phyloP scores from a whole-genome alignment of 2,113 vertebrate species.

The Plecotus auritus region DNA sequence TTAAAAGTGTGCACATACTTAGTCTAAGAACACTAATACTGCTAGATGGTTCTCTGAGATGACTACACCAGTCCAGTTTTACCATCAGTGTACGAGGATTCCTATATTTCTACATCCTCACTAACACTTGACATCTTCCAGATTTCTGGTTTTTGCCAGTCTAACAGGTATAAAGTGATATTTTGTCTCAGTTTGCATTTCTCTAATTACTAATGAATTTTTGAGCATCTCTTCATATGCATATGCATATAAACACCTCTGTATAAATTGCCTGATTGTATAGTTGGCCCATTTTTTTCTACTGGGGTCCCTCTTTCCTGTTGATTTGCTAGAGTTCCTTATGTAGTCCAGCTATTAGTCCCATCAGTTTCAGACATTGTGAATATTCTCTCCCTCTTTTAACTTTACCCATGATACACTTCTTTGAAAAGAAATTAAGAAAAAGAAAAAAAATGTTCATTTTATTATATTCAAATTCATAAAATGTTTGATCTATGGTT shows the following conservation, averaged over 20 bases:
- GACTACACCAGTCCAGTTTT: not conserved
- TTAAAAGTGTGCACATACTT: not conserved
- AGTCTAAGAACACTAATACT: not conserved
- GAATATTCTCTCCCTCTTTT: not conserved
- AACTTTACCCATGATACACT: not conserved
- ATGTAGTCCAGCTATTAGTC: not conserved
- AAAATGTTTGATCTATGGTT: constrained; percentile 3
- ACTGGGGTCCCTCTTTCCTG: not conserved
- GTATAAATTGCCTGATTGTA: constrained; percentile 4
- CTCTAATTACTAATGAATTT: not conserved
- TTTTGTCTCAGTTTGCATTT: not conserved
- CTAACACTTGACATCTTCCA: not conserved
- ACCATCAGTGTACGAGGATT: not conserved
- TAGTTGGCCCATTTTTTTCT: not conserved
- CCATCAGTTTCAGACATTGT: not conserved
- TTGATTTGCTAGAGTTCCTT: constrained; percentile 11
- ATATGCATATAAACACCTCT: not conserved
- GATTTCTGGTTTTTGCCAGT: not conserved
- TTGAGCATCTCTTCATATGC: not conserved
- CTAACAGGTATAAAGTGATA: not conserved
- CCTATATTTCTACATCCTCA: not conserved
- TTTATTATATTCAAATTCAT: not conserved
- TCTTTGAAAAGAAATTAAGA: not conserved
- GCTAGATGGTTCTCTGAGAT: not conserved
- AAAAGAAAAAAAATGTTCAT: not conserved